Evolutionary conservation across 2,888 invertebrate species (phyloP), one percentile per base, ranked within the genome.

Genomic region (Calliphora vomitoria): DNA sequence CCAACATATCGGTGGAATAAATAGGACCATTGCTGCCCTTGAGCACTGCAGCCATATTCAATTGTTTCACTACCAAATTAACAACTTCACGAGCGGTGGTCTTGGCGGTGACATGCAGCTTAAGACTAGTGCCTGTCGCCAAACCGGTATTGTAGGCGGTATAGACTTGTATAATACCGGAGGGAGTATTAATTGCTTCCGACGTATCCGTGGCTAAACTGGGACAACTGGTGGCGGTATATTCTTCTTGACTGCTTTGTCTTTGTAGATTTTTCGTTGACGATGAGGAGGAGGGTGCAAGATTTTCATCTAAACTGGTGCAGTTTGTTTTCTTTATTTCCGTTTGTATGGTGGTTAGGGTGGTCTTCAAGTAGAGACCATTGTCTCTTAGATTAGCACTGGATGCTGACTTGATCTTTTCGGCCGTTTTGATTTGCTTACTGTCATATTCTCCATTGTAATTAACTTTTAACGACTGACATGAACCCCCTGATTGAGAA

Each of bases 71-170:
- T 31, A 99, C 98, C 88, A 99, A 95, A 94, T 98, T 97, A 88
- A 99, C 98, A 78, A 99, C 98, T 94, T 99, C 99, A 18, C 98
- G 95, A 0, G 99, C 98, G 0, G 98, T 98, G 0, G 99, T 99
- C 90, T 97, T 95, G 0, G 97, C 97, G 0, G 98, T 98, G 0
- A 99, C 98, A 93, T 98, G 98, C 4, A 99, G 94, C 91, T 98
- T 98, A 50, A 99, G 95, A 90, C 98, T 98, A 0, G 98, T 98
- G 8, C 98, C 99, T 87, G 96, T 96, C 1, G 98, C 98, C 89
- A 99, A 94, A 10, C 99, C 99, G 0, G 98, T 98, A 90, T 99
- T 98, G 93, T 99, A 99, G 0, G 99, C 99, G 8, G 99, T 98
- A 92, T 97, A 99, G 8, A 99, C 98, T 95, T 99, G 96, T 47